Conservation (phyloP, 2,113 vertebrate species). For the Sialia sialis region DNA sequence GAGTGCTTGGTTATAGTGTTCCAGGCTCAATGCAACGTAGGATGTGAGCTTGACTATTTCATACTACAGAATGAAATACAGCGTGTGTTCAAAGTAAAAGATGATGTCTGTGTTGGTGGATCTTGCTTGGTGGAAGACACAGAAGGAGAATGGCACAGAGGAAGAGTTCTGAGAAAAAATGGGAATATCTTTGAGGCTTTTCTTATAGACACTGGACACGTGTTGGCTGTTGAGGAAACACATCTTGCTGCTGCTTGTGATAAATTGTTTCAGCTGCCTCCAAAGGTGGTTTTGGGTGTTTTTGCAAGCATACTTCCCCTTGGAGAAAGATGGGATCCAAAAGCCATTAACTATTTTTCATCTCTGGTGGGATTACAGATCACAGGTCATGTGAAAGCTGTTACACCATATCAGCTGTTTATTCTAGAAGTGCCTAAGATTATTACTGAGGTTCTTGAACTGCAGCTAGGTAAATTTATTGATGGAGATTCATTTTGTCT, state of each 20-base stretch:
- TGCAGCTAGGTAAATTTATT: constrained; percentile 78
- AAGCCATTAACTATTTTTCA: constrained; percentile 80
- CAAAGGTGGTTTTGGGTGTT: constrained; percentile 82
- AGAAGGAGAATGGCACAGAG: constrained; percentile 84
- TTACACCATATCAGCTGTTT: constrained; percentile 77
- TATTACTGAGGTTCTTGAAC: constrained; percentile 73
- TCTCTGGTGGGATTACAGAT: constrained; percentile 77
- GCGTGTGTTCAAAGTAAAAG: constrained; percentile 72
- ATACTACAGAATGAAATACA: constrained; percentile 87
- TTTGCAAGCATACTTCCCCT: constrained; percentile 85
- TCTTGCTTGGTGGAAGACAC: constrained; percentile 87
- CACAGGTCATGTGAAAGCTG: constrained; percentile 77
- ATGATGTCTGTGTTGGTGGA: constrained; percentile 68
- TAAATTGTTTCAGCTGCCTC: constrained; percentile 83
- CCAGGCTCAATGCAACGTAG: constrained; percentile 74
- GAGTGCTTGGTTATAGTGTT: constrained; percentile 83
- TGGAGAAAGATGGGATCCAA: constrained; percentile 70
- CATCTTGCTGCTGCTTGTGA: constrained; percentile 75
- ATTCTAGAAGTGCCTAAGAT: constrained; percentile 84
- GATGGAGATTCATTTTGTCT: constrained; percentile 85
- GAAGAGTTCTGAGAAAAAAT: constrained; percentile 78
- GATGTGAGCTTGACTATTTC: constrained; percentile 85
- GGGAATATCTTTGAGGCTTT: constrained; percentile 72
- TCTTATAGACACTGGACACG: constrained; percentile 83
- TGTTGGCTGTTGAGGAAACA: constrained; percentile 68